phyloP scores from a whole-genome alignment of 2,797 vertebrate genomes.

The Smutsia temminckii region DNA sequence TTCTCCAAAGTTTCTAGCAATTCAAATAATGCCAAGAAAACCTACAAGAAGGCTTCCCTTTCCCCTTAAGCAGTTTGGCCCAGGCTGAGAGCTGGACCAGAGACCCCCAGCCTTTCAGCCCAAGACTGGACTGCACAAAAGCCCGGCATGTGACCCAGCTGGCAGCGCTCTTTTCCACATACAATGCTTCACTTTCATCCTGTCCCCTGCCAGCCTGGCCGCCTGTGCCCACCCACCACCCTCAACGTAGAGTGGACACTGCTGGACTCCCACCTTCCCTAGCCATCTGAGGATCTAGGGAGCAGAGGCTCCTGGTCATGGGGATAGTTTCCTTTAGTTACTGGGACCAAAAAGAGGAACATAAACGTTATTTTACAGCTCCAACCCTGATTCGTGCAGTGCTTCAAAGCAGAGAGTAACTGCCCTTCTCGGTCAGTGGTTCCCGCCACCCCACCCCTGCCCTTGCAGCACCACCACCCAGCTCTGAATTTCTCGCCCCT shows the following conservation, averaged over 20 bases:
- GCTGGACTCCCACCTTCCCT: neutral
- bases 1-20: neutral
- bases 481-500: neutral
- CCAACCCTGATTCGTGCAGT: neutral
- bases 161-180: slow-evolving; percentile 59
- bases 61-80: neutral
- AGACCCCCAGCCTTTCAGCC: slow-evolving; percentile 18
- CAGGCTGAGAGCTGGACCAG: neutral
- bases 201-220: slow-evolving; percentile 35
- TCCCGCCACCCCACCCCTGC: too few species aligned
- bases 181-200: slow-evolving; percentile 77
- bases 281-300: neutral
- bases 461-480: rapidly evolving
- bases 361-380: neutral
- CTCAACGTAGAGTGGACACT: slow-evolving; percentile 45
- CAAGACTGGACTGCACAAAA: neutral
- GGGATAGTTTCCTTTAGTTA: neutral
- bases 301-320: neutral
- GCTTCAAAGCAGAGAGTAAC: neutral
- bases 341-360: neutral
- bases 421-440: neutral
- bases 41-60: neutral
- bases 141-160: slow-evolving; percentile 70
- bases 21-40: neutral
- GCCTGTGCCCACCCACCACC: slow-evolving; percentile 65